Conservation (phyloP, 1,140 invertebrate species). For the Drosophila simulans region DNA sequence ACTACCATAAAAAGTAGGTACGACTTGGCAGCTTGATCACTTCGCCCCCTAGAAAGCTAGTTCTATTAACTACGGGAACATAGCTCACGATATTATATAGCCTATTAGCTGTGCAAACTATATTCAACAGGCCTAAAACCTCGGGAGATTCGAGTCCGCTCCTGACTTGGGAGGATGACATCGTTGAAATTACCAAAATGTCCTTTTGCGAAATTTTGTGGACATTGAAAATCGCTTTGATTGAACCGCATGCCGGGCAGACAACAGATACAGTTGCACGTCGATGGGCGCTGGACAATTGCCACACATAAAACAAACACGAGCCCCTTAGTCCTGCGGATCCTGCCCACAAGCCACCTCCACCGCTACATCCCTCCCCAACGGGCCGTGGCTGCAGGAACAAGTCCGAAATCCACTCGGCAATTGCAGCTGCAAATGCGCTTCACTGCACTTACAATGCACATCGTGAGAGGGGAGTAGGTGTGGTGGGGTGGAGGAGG, state of each 20-base stretch:
- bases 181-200: conserved; percentile 83
- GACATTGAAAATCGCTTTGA: conserved; percentile 83
- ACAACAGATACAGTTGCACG: conserved; percentile 56
- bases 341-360: conserved; percentile 20
- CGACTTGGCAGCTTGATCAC: too few relatives aligned
- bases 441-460: conserved; percentile 75
- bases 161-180: conserved; percentile 17
- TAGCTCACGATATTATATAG: too few relatives aligned
- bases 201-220: conserved; percentile 82
- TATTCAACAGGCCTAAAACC: neutral
- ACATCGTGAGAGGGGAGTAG: conserved; percentile 37
- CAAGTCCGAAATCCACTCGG: conserved; percentile 76
- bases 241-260: conserved; percentile 74
- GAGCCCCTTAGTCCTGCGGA: conserved; percentile 12
- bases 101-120: neutral
- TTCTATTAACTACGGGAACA: too few relatives aligned
- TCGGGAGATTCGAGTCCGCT: conserved; percentile 10
- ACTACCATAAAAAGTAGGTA: too few relatives aligned
- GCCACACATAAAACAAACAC: conserved; percentile 80
- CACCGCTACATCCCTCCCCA: neutral
- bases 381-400: conserved; percentile 16
- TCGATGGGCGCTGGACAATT: conserved; percentile 68
- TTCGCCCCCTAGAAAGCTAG: too few relatives aligned
- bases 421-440: conserved; percentile 78
- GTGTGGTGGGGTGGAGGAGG: neutral